phyloP scores from a whole-genome alignment of 1,140 invertebrate genomes.

The Sarcophaga bullata region DNA sequence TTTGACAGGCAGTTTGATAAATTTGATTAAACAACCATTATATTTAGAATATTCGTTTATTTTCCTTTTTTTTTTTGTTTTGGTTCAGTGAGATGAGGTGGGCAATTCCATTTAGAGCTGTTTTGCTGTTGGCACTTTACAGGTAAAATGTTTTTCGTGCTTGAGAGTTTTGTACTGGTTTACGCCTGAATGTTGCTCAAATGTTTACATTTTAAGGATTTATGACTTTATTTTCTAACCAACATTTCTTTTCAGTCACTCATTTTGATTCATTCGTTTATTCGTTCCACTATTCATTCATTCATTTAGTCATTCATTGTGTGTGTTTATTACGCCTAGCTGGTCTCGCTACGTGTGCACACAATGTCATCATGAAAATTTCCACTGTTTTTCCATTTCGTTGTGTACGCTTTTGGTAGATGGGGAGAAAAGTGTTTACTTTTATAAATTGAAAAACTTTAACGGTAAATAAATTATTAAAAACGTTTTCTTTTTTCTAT shows the following conservation, averaged over 20 bases:
- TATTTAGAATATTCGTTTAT: neutral
- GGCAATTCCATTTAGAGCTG: no score
- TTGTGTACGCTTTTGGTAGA: neutral
- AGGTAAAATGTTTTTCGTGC: neutral
- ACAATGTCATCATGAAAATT: neutral
- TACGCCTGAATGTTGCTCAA: conserved; percentile 8
- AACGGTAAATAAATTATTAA: conserved; percentile 2
- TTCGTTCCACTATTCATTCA: neutral
- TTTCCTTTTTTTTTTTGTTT: neutral
- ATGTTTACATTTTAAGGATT: conserved; percentile 22
- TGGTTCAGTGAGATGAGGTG: no score
- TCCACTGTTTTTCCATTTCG: neutral
- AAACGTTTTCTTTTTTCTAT: neutral
- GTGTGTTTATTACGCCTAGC: neutral
- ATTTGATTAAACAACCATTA: conserved; percentile 1
- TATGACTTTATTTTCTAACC: conserved; percentile 3
- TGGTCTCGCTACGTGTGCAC: neutral
- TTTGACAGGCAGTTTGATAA: neutral
- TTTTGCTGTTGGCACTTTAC: no score
- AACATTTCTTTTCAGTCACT: no score
- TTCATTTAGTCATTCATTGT: neutral
- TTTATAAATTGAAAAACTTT: conserved; percentile 23
- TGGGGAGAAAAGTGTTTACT: neutral
- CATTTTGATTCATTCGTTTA: no score
- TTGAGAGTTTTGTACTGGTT: neutral